These are phyloP conservation scores for Caiman crocodilus DNA, from an alignment of 2,797 vertebrate genomes.

Conservation along the genomic window DNA sequence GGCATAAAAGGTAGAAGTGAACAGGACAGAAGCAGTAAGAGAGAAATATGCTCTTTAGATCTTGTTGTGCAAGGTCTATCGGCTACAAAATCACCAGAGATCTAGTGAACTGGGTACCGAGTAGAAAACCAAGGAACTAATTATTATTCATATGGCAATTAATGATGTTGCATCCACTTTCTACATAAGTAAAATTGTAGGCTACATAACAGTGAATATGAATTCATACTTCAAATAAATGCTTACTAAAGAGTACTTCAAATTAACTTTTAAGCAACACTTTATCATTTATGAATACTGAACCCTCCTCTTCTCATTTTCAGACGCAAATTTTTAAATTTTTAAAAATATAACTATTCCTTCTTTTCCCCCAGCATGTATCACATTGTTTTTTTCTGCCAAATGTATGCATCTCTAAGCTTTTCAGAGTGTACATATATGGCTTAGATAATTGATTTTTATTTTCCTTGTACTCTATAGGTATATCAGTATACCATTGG, in stretches of 20 bases:
- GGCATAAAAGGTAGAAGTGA: no score
- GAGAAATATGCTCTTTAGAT: no score
- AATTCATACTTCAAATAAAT: not conserved
- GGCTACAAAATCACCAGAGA: no score
- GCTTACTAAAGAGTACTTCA: not conserved
- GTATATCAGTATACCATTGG: not conserved
- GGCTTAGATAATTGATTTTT: not conserved
- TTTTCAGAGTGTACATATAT: not conserved
- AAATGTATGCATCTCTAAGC: not conserved
- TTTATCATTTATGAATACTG: not conserved
- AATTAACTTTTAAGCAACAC: not conserved
- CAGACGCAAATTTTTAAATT: not conserved
- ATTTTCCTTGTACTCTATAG: not conserved
- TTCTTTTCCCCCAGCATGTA: not conserved
- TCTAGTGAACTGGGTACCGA: no score
- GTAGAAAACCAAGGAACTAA: no score
- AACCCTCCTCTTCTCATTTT: not conserved
- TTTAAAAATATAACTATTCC: not conserved
- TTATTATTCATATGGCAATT: no score
- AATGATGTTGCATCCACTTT: not conserved
- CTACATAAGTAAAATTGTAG: not conserved
- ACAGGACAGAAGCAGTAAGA: no score
- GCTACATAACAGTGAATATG: not conserved
- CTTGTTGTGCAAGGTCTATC: no score
- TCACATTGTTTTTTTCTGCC: not conserved